These are phyloP conservation scores for Dicyrtoma fusca DNA, from an alignment of 2,888 invertebrate genomes.

Conservation along the genomic window DNA sequence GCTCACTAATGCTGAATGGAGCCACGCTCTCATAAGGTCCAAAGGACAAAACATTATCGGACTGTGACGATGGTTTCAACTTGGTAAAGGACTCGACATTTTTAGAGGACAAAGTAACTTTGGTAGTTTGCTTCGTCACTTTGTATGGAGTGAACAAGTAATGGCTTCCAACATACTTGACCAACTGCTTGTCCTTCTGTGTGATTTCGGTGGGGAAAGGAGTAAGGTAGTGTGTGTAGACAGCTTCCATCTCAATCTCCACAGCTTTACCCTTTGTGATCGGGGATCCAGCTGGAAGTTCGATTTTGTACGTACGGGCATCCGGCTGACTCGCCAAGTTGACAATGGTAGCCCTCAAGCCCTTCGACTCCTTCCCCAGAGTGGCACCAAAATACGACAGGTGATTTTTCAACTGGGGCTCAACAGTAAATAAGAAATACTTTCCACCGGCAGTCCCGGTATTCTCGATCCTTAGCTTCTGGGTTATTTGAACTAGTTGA, in stretches of 20 bases:
- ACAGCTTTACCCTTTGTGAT: constrained; percentile 43
- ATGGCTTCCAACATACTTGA: constrained; percentile 81
- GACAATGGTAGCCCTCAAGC: constrained; percentile 45
- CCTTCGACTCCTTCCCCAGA: constrained; percentile 41
- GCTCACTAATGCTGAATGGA: constrained; percentile 61
- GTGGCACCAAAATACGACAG: constrained; percentile 74
- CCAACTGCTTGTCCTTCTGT: constrained; percentile 92
- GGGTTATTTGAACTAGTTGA: constrained; percentile 82
- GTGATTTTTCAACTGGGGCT: constrained; percentile 67
- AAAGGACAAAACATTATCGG: constrained; percentile 80
- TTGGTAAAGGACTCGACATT: constrained; percentile 82
- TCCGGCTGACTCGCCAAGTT: constrained; percentile 35
- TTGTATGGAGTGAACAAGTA: constrained; percentile 83
- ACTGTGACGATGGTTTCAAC: constrained; percentile 76
- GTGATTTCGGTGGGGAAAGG: constrained; percentile 87
- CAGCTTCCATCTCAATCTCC: constrained; percentile 68
- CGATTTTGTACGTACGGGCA: constrained; percentile 47
- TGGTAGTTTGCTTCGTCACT: constrained; percentile 79
- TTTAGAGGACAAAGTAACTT: constrained; percentile 74
- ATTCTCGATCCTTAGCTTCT: constrained; percentile 82
- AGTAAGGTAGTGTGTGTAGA: constrained; percentile 73
- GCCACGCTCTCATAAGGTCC: constrained; percentile 83
- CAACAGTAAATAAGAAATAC: constrained; percentile 73
- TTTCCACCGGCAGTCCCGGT: constrained; percentile 72
- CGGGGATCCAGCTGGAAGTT: constrained; percentile 40